Evolutionary conservation across 2,797 vertebrate species (phyloP), one percentile per base, ranked within the genome.

Genomic region (Synanceia verrucosa): DNA sequence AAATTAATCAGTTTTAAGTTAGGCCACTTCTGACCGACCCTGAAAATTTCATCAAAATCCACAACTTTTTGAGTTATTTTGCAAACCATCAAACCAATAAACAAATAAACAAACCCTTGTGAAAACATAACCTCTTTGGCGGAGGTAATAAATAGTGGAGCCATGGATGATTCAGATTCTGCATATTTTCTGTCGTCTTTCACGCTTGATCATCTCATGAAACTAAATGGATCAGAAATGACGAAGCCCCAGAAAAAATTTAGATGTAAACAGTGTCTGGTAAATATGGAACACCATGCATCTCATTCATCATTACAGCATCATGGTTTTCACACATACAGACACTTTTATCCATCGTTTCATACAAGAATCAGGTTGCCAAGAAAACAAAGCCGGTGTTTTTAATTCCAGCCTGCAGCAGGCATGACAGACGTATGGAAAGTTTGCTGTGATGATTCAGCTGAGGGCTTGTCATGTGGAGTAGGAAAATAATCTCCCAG

Each of bases 371-470:
- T 10, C 0, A 2, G 8, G 5, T 65, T 43, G 53, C 36, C n/a
- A 31, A 28, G 46, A 47, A 72, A 57, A 57, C 70, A 70, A 52
- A 26, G 31, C 9, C 9, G 1, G 2, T 24, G 55, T 61, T 31
- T 41, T 53, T 9, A 37, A 60, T 46, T 51, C n/a, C 9, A 37
- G 5, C 9, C 26, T 5, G 23, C 33, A 9, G 29, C 31, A 48
- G 3, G 14, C 16, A 28, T 24, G 19, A 50, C 24, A 29, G 21
- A 62, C n/a, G 31, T 36, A 46, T 21, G 14, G 29, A 33, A 55
- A 43, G 41, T 50, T 36, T 28, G 11, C 33, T 28, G 24, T 41
- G 41, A 29, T 69, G 43, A 76, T 36, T 65, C 39, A 53, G 34
- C 16, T 4, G 14, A 46, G 16, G 10, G 46, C 13, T 28, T 28